Base-by-base conservation (phyloP, 2,113 vertebrate genomes). In the Donacobius atricapilla region DNA sequence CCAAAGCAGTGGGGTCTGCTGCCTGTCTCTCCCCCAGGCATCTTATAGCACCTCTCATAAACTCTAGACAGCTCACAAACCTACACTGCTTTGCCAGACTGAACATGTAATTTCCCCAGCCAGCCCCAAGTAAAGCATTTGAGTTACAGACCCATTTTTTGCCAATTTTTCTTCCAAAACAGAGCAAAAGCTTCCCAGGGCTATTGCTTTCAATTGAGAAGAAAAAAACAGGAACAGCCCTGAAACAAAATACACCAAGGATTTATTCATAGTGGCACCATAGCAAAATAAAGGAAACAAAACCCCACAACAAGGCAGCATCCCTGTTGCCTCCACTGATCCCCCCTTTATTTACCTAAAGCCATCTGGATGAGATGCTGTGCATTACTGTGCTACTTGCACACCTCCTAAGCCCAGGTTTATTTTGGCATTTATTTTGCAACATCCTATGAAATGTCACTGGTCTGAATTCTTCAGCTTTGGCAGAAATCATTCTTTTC, bases 101-200 rank as follows among this genome's bases (percentile, higher is more conserved):
- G 94, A 96, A 58, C 12, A 16, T 28, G 68, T 54, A 78, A 83
- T 83, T 95, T 97, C 88, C 93, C 90, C 48, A 94, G 88, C 81
- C 95, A 69, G 56, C 94, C 73, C 72, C 68, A 89, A 93, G 90
- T 77, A 77, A 96, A 97, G 51, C 13, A 51, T 53, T 95, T 91
- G 92, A 45, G 3, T 96, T 96, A 96, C 84, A 94, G 47, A 70
- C 68, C 4, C 19, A 66, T 91, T 94, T 94, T 90, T 73, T 90
- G 77, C 91, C 90, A 78, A 40, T 88, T 96, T 96, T 63, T 94
- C 70, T 82, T 60, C 70, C 94, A 93, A 96, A 94, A 95, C 89
- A 93, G 31, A 92, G 76, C 71, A 42, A 45, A 68, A 44, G 17
- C 66, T 96, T 93, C 45, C 69, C 58, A 64, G 54, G 51, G 75